Base-by-base conservation (phyloP, 2,797 vertebrate genomes). In the Gobio occitaniae region DNA sequence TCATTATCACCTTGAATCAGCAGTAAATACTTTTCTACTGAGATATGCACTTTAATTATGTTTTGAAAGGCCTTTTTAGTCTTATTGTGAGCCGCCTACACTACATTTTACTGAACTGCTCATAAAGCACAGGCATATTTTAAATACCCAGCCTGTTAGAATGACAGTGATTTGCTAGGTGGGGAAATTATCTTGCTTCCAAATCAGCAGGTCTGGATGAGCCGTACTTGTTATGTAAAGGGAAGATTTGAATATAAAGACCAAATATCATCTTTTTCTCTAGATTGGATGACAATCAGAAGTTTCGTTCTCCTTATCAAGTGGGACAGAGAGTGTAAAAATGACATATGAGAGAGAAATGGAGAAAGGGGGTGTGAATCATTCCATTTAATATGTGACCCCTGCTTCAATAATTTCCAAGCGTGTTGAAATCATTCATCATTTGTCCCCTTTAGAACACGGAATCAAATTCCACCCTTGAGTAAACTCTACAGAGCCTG, bases 401-500 rank as follows among this genome's bases (percentile, higher is more conserved):
- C 78, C 25, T 59, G 80, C 71, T 86, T 87, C 81, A 82, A 19
- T 76, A 74, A 80, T 86, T 85, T 82, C 21, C 21, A 69, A 78
- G 29, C 36, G 17, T 44, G 29, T 47, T 76, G 56, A 69, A 89
- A 89, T 66, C 88, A 72, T 83, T 86, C 78, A 89, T 89, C 72
- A 83, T 81, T 86, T 82, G 78, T 81, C 80, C 81, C 66, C 38
- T 84, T 85, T 74, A 70, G 78, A 87, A 82, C 71, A 56, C 38
- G 8, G 78, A 86, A 85, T 89, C 82, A 86, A 86, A 87, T 89
- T 82, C 86, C 71, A 89, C 80, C 84, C 80, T 84, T 86, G 86
- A 89, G 84, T 59, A 74, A 78, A 84, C 71, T 71, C 81, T 32
- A 75, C 71, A 56, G 47, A 21, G 59, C 70, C 59, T 12, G n/a